Base-by-base conservation (phyloP, 2,113 vertebrate species). In the Thalassoma bifasciatum region DNA sequence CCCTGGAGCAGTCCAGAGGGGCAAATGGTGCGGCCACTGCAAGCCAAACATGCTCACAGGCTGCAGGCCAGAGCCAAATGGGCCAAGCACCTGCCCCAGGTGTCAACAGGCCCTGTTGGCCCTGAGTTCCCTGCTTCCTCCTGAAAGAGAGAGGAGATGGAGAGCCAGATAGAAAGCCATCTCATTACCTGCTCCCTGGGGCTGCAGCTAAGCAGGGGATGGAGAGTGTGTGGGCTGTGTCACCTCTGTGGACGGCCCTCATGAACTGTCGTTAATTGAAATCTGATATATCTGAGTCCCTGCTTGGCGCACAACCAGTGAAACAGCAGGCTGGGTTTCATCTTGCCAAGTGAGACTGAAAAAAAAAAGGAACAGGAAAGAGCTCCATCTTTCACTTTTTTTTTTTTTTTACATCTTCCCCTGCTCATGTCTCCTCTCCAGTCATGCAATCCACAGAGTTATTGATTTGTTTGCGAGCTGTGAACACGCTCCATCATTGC, bases 151-250 rank as follows among this genome's bases (percentile, higher is more conserved):
- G 74, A 67, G 38, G 83, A 89, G 84, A 92, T 87, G 82, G 77
- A 81, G 81, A 75, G 86, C 72, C 79, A 79, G 92, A 92, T 90
- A 89, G 86, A 90, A 78, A 72, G 78, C 85, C 87, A 83, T 88
- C 89, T 93, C 93, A 93, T 93, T 93, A 93, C 90, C 83, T 91
- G 47, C 88, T 93, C 92, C 92, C 91, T 47, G 79, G 85, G 90
- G 92, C 92, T 83, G 91, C 81, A 81, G 63, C 89, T 86, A 81
- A 88, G 88, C 82, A 88, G 84, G 79, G 82, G 83, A 85, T 79
- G 77, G 77, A 87, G 71, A 80, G 83, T 83, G 84, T 70, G 81
- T 87, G 85, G 86, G 73, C 76, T 74, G 73, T 86, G 88, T 89
- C 90, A 86, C 86, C 77, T 85, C 79, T 74, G 82, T 63, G 82